Base-by-base conservation (phyloP, 2,797 vertebrate species). In the Merluccius polli region DNA sequence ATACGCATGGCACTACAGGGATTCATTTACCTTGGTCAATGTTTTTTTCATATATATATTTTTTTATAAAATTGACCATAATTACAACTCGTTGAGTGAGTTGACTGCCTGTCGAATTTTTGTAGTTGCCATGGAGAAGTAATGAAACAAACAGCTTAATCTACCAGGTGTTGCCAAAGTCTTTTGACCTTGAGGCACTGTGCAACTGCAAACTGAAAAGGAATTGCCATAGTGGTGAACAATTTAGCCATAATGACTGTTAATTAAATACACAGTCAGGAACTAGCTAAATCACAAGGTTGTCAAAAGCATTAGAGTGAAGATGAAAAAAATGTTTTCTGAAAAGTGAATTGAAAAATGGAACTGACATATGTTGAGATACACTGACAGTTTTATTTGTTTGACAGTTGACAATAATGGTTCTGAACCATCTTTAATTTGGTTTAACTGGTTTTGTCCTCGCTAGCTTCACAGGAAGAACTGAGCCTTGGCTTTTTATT, bases 171-270 rank as follows among this genome's bases (percentile, higher is more conserved):
- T 84, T 87, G 86, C 78, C 24, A 15, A 89, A 84, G 83, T 84
- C 90, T 87, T n/a, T 85, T 88, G 82, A 93, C 90, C 90, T 89
- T 90, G 84, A 90, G 89, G 81, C 82, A 83, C 89, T 86, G 63
- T 72, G 80, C 85, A 82, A 90, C 88, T 88, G 79, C 80, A 87
- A 88, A 80, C 74, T 81, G 77, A 89, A 88, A 84, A 86, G 27
- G 59, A 79, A 31, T 84, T 80, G 80, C 70, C 38, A 48, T 74
- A 71, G 71, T 33, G 35, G 71, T 38, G 70, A 71, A 71, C 24
- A 13, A 63, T 70, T 70, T 24, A 29, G 71, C 31, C 33, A 27
- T 41, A 73, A 76, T 77, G 79, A 73, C 77, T 83, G 78, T 77
- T 67, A 78, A 75, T 32, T 67, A 52, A 65, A 69, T 75, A 77